These are phyloP conservation scores for Agrilus mali DNA, from an alignment of 2,888 invertebrate species.

Conservation along the genomic window DNA sequence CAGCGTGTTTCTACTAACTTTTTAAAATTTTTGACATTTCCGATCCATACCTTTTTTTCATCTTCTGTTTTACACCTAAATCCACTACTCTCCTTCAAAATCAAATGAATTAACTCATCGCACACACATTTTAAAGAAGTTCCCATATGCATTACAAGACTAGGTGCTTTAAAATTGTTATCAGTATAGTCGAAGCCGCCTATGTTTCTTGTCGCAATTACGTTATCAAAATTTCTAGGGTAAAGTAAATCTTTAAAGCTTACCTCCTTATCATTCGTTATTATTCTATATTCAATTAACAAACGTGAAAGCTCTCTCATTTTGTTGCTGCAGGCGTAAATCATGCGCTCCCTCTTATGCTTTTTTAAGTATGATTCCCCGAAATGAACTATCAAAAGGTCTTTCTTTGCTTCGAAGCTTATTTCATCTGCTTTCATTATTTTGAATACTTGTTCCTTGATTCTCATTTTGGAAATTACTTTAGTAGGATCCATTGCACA, in stretches of 20 bases:
- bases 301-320: constrained; percentile 15
- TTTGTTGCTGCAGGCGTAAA: constrained; percentile 14
- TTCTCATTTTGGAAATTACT: constrained; percentile 3
- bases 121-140: constrained; percentile 10
- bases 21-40: constrained; percentile 7
- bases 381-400: constrained; percentile 5
- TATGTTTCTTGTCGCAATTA: constrained; percentile 9
- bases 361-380: constrained; percentile 16
- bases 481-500: constrained; percentile 4
- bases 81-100: constrained; percentile 6
- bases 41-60: constrained; percentile 3
- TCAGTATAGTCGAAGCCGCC: constrained; percentile 8
- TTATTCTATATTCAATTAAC: constrained; percentile 10
- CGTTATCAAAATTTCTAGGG: constrained; percentile 4
- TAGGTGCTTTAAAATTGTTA: constrained; percentile 13
- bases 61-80: constrained; percentile 5
- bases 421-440: too few relatives aligned
- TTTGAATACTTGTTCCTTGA: neutral
- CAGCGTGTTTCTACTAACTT: constrained; percentile 1
- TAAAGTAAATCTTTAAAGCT: neutral
- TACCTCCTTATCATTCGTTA: constrained; percentile 4
- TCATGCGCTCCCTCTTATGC: constrained; percentile 14
- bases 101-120: too few relatives aligned
- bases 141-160: constrained; percentile 11
- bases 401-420: too few relatives aligned